These are phyloP conservation scores for Eptatretus burgeri DNA, from an alignment of 2,113 vertebrate species.

Conservation along the genomic window DNA sequence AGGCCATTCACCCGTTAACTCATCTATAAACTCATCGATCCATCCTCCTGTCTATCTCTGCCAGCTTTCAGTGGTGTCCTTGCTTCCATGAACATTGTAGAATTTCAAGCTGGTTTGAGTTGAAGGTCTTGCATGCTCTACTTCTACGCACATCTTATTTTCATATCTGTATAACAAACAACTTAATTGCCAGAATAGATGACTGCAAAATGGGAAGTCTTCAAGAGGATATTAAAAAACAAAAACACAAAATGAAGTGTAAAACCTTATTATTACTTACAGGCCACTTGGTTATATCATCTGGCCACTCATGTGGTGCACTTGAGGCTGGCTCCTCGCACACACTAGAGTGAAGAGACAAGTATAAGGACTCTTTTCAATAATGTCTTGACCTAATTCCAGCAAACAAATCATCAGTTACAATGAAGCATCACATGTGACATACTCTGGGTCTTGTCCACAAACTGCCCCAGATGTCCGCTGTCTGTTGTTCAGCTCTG, in stretches of 20 bases:
- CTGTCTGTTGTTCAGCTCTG: slow-evolving; percentile 11
- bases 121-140: too few species aligned
- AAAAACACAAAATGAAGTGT: not conserved
- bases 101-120: too few species aligned
- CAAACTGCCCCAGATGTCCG: not conserved
- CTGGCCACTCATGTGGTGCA: slow-evolving; percentile 70
- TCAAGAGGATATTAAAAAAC: not conserved
- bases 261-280: slow-evolving; percentile 21
- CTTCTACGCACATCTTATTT: too few species aligned
- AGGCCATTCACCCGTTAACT: too few species aligned
- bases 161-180: too few species aligned
- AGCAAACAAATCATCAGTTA: not conserved
- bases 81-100: too few species aligned
- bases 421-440: not conserved
- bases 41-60: too few species aligned
- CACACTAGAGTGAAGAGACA: slow-evolving; percentile 10
- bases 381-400: not conserved
- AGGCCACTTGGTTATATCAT: slow-evolving; percentile 97
- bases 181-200: not conserved
- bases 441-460: slow-evolving; percentile 4
- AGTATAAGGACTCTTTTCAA: not conserved
- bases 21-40: too few species aligned
- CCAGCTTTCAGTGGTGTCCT: too few species aligned
- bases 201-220: not conserved
- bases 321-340: slow-evolving; percentile 74